Conservation (phyloP, 2,888 invertebrate species). For the Psylliodes chrysocephalus region DNA sequence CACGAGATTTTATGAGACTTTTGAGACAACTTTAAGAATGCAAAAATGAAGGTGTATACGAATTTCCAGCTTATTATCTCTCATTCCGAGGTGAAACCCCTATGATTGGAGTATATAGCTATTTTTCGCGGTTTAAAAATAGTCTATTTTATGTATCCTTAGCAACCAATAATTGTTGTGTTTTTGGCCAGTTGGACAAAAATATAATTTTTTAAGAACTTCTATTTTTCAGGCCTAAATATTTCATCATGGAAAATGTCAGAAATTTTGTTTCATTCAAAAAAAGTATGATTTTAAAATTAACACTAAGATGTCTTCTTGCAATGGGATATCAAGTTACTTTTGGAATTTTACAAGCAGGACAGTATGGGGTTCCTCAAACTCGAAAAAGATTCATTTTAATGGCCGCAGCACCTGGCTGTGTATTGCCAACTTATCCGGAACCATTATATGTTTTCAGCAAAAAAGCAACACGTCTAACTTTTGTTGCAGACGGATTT, state of each 20-base stretch:
- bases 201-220: too few species aligned
- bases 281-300: constrained; percentile 81
- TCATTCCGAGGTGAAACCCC: too few species aligned
- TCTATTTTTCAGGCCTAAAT: constrained; percentile 74
- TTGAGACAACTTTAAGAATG: too few species aligned
- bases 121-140: too few species aligned
- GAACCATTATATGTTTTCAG: constrained; percentile 84
- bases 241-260: constrained; percentile 87
- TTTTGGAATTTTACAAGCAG: constrained; percentile 87
- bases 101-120: too few species aligned
- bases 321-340: constrained; percentile 90
- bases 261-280: constrained; percentile 88
- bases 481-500: constrained; percentile 70
- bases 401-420: constrained; percentile 84
- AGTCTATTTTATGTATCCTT: too few species aligned
- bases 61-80: too few species aligned
- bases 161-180: too few species aligned
- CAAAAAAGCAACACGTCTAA: constrained; percentile 71
- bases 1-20: too few species aligned
- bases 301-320: constrained; percentile 79
- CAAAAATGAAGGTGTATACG: too few species aligned
- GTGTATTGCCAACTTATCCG: constrained; percentile 78
- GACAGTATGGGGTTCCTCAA: constrained; percentile 86
- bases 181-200: too few species aligned
- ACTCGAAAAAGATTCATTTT: constrained; percentile 79